Evolutionary conservation across 2,113 vertebrate species (phyloP).

Genomic region (Microcebus griseorufus): DNA sequence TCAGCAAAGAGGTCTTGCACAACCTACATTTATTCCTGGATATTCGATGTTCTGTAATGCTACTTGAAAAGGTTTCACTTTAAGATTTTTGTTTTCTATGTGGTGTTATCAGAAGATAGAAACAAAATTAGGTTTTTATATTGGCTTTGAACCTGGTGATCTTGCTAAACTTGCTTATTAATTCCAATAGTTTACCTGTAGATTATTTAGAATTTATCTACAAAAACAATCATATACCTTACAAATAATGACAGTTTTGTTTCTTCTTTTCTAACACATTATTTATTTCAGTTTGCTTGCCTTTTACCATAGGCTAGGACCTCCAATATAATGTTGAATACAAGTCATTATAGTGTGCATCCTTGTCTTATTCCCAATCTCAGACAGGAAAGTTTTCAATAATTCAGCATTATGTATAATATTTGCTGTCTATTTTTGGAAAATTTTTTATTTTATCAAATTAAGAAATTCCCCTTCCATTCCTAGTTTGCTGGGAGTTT

Average conservation of each 20-base stretch:
- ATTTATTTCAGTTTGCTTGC: not conserved
- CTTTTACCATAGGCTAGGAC: not conserved
- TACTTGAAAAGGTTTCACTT: not conserved
- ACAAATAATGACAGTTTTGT: not conserved
- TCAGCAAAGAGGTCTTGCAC: not conserved
- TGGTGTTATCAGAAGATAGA: not conserved
- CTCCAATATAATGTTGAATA: not conserved
- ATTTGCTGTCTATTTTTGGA: not conserved
- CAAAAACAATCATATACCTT: not conserved
- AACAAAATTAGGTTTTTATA: not conserved
- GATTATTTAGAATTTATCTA: not conserved
- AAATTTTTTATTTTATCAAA: not conserved
- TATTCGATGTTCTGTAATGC: not conserved
- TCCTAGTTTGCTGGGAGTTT: not conserved
- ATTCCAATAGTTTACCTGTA: not conserved
- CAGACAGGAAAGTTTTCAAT: not conserved
- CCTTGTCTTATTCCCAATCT: not conserved
- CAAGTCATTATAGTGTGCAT: not conserved
- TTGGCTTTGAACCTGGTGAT: not conserved
- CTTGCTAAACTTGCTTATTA: not conserved
- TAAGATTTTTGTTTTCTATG: not conserved
- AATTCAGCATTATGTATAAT: not conserved
- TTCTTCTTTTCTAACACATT: not conserved
- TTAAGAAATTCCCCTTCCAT: not conserved
- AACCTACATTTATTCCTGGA: not conserved